These are phyloP conservation scores for Synergus japonicus DNA, from an alignment of 2,888 invertebrate genomes.

Conservation along the genomic window DNA sequence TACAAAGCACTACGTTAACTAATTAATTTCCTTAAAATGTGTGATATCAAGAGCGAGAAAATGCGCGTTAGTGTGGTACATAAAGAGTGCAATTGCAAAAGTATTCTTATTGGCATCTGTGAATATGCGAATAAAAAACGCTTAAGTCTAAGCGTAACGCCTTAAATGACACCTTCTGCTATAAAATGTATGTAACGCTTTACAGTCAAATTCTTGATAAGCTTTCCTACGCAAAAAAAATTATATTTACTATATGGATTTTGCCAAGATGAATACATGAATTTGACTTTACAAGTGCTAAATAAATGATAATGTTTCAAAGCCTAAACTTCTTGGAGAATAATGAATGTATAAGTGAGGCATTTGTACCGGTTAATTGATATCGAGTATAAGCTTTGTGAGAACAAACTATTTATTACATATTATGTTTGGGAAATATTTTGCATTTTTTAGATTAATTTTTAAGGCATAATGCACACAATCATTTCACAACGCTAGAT, in stretches of 20 bases:
- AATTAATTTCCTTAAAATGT: background rate
- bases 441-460: background rate
- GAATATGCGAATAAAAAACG: conserved; percentile 28
- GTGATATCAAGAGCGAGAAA: conserved; percentile 18
- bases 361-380: background rate
- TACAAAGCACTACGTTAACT: background rate
- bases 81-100: conserved; percentile 14
- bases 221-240: no score
- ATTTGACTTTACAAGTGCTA: no score
- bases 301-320: conserved; percentile 1
- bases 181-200: background rate
- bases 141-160: conserved; percentile 29
- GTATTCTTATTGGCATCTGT: conserved; percentile 26
- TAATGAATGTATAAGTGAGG: background rate
- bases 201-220: background rate
- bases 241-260: no score
- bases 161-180: conserved; percentile 34
- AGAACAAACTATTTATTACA: background rate
- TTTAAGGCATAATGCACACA: background rate
- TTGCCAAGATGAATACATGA: no score
- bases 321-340: conserved; percentile 2
- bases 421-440: background rate
- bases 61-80: conserved; percentile 2
- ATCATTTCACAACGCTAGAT: background rate
- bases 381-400: background rate